Conservation (phyloP, 2,113 vertebrate genomes). For the Ciconia maguari region DNA sequence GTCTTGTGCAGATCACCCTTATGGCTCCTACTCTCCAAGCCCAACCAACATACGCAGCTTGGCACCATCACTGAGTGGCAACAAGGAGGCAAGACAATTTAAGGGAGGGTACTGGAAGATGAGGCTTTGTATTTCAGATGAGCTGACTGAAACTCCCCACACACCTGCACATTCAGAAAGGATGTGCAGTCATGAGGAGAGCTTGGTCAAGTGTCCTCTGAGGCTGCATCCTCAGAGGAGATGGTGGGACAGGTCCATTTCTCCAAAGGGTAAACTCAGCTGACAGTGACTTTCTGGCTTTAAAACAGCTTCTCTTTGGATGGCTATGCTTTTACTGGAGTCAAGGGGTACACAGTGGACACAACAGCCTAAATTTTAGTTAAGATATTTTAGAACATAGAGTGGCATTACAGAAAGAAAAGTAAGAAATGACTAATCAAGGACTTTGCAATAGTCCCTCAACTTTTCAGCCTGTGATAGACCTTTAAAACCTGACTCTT, state of each 20-base stretch:
- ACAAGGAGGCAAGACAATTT: background rate
- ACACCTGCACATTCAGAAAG: background rate
- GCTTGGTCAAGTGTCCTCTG: background rate
- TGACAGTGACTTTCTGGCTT: background rate
- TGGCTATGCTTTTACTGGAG: background rate
- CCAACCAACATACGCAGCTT: background rate
- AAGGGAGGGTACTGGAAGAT: background rate
- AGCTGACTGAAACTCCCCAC: background rate
- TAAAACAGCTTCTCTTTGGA: background rate
- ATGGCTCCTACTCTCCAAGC: background rate
- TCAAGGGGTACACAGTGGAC: background rate
- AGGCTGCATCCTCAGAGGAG: accelerated
- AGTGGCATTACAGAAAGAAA: background rate
- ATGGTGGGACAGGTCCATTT: background rate
- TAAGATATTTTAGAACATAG: background rate
- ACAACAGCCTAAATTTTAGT: background rate
- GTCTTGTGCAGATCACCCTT: background rate
- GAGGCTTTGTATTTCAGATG: background rate
- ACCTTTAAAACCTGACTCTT: background rate
- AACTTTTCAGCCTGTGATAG: background rate
- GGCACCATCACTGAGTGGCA: background rate
- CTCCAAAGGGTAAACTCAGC: background rate
- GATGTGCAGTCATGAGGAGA: background rate
- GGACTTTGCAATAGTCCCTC: background rate
- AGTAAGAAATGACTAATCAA: background rate